phyloP scores from a whole-genome alignment of 2,888 invertebrate species.

The Orgyia antiqua region DNA sequence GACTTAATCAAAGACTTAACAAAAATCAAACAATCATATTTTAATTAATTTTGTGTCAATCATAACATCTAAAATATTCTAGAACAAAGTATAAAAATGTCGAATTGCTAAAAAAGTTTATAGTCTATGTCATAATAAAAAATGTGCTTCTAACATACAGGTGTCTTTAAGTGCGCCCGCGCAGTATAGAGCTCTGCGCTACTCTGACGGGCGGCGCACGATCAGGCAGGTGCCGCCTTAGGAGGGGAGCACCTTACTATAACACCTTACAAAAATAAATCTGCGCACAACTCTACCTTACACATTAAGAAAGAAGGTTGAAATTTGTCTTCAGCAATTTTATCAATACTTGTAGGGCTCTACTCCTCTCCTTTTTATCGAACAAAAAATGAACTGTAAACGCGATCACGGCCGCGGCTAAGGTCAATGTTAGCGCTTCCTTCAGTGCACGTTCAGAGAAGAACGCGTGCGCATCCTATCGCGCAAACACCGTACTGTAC shows the following conservation, averaged over 20 bases:
- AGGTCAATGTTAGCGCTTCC: slow-evolving; percentile 79
- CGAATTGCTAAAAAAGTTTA: no score
- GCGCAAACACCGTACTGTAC: slow-evolving; percentile 48
- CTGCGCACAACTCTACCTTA: slow-evolving; percentile 24
- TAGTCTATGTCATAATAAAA: no score
- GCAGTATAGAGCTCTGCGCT: slow-evolving; percentile 50
- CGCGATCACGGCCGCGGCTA: slow-evolving; percentile 78
- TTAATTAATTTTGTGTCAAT: no score
- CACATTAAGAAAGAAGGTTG: slow-evolving; percentile 10
- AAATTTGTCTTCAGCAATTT: slow-evolving; percentile 12
- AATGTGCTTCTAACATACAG: slow-evolving; percentile 33
- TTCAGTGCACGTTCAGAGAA: slow-evolving; percentile 76
- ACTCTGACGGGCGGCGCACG: slow-evolving; percentile 70
- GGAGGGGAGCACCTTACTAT: slow-evolving; percentile 74
- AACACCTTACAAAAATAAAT: slow-evolving; percentile 60
- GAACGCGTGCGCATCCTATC: slow-evolving; percentile 71
- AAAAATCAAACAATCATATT: no score
- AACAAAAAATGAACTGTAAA: slow-evolving; percentile 79
- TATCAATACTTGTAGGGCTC: slow-evolving; percentile 57
- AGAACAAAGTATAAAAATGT: no score
- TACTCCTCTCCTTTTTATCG: slow-evolving; percentile 79
- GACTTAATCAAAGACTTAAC: no score
- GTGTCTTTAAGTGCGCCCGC: slow-evolving; percentile 60
- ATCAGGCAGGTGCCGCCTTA: slow-evolving; percentile 72
- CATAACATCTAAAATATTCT: no score